Percentiles rank a stretch among this genome's conserved stretches.
Evolutionary conservation across 2,888 invertebrate genomes (phyloP).

Genomic region (Xestia rhomboidea): DNA sequence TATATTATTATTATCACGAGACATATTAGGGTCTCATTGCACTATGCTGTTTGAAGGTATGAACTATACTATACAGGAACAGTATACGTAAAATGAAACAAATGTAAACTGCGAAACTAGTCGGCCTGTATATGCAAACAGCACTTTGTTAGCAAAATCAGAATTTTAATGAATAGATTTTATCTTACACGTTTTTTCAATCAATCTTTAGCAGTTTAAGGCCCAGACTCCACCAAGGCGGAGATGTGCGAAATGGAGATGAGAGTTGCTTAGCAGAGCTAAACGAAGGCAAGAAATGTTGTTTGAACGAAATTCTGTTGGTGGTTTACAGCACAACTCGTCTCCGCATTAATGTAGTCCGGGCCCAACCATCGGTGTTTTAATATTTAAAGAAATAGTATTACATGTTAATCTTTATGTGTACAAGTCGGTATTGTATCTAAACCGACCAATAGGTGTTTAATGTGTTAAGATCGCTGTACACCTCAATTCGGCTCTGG

Average conservation of each 20-base stretch:
- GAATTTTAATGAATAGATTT: slow-evolving; percentile 22
- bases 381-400: slow-evolving; percentile 56
- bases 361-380: slow-evolving; percentile 35
- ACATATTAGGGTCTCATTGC: slow-evolving; percentile 24
- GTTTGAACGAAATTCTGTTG: background rate
- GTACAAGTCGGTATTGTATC: slow-evolving; percentile 47
- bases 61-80: slow-evolving; percentile 30
- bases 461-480: slow-evolving; percentile 48
- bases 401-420: slow-evolving; percentile 54
- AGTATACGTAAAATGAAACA: slow-evolving; percentile 14
- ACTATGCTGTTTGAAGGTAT: slow-evolving; percentile 21
- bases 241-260: background rate
- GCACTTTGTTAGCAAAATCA: slow-evolving; percentile 31
- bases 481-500: slow-evolving; percentile 36
- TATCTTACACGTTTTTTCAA: slow-evolving; percentile 31
- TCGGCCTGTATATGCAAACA: slow-evolving; percentile 37
- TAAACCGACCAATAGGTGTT: slow-evolving; percentile 53
- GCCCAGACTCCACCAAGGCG: background rate
- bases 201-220: slow-evolving; percentile 36
- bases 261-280: background rate
- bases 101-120: slow-evolving; percentile 35
- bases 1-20: slow-evolving; percentile 27
- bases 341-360: background rate
- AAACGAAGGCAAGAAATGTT: background rate
- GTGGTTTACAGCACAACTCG: background rate